Evolutionary conservation across 2,888 invertebrate genomes (phyloP).

Genomic region (Keiferia lycopersicella): DNA sequence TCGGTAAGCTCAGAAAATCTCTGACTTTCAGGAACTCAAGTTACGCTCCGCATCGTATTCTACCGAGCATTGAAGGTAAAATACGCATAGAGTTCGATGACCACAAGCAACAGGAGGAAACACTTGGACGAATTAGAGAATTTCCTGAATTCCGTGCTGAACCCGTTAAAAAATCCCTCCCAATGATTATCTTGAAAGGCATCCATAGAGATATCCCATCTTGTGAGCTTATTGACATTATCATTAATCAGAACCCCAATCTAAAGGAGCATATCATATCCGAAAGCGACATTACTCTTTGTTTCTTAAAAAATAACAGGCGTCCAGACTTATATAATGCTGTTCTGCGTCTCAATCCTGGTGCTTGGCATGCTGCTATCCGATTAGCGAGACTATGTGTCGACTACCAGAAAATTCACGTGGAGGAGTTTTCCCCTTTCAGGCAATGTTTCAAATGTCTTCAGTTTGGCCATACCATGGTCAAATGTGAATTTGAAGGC

Average conservation of each 20-base stretch:
- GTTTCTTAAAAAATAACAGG: conserved; percentile 17
- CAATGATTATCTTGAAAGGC: conserved; percentile 31
- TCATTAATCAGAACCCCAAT: conserved; percentile 17
- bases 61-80: too few relatives aligned
- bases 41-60: too few relatives aligned
- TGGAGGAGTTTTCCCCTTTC: conserved; percentile 30
- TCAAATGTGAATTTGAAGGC: conserved; percentile 17
- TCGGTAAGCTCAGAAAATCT: too few relatives aligned
- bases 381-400: conserved; percentile 22
- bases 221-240: neutral
- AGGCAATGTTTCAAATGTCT: conserved; percentile 34
- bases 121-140: too few relatives aligned
- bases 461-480: conserved; percentile 32
- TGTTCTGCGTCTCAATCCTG: conserved; percentile 19
- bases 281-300: neutral
- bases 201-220: conserved; percentile 10
- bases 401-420: conserved; percentile 30
- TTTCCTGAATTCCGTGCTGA: conserved; percentile 24
- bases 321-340: conserved; percentile 27
- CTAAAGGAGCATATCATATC: neutral
- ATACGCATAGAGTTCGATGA: too few relatives aligned
- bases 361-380: conserved; percentile 13
- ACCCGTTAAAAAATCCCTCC: conserved; percentile 15
- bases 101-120: too few relatives aligned
- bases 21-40: too few relatives aligned